phyloP scores from a whole-genome alignment of 2,888 invertebrate species.

The Andrena chrysosceles region DNA sequence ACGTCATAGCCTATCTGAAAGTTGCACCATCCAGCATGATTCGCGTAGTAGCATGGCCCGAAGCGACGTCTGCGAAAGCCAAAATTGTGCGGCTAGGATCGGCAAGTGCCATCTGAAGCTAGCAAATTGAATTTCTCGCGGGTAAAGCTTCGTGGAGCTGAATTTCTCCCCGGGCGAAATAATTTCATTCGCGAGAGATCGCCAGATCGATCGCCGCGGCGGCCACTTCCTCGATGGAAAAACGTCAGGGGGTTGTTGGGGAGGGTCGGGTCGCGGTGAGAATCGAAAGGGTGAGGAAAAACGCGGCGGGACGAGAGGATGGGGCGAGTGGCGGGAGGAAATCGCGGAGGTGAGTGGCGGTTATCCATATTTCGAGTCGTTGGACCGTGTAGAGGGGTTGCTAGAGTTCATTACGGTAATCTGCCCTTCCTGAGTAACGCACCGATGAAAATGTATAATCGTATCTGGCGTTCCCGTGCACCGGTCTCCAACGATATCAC shows the following conservation, averaged over 20 bases:
- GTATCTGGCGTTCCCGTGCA: slow-evolving; percentile 71
- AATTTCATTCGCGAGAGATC: slow-evolving; percentile 60
- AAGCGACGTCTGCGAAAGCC: slow-evolving; percentile 5
- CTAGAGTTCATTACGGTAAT: slow-evolving; percentile 81
- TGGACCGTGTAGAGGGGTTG: slow-evolving; percentile 79
- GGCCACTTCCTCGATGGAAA: slow-evolving; percentile 13
- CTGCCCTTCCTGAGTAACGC: slow-evolving; percentile 81
- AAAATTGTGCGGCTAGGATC: slow-evolving; percentile 35
- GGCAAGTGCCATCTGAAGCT: slow-evolving; percentile 32
- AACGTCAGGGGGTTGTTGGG: not conserved
- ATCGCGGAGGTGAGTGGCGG: slow-evolving; percentile 68
- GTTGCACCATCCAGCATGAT: slow-evolving; percentile 10
- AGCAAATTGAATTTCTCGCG: slow-evolving; percentile 59
- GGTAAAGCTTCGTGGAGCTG: slow-evolving; percentile 29
- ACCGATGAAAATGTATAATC: slow-evolving; percentile 81
- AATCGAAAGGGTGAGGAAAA: slow-evolving; percentile 7
- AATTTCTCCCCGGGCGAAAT: slow-evolving; percentile 61
- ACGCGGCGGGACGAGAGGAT: not conserved
- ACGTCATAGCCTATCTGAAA: not conserved
- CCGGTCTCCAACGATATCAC: slow-evolving; percentile 63
- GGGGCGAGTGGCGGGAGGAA: slow-evolving; percentile 43
- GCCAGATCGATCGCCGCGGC: slow-evolving; percentile 43
- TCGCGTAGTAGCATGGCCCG: not conserved
- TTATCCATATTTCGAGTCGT: slow-evolving; percentile 82
- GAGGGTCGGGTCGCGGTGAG: not conserved